Percentiles rank a stretch among this genome's conserved stretches.
Evolutionary conservation across 2,797 vertebrate species (phyloP).

Genomic region (Serranus cabrilla): DNA sequence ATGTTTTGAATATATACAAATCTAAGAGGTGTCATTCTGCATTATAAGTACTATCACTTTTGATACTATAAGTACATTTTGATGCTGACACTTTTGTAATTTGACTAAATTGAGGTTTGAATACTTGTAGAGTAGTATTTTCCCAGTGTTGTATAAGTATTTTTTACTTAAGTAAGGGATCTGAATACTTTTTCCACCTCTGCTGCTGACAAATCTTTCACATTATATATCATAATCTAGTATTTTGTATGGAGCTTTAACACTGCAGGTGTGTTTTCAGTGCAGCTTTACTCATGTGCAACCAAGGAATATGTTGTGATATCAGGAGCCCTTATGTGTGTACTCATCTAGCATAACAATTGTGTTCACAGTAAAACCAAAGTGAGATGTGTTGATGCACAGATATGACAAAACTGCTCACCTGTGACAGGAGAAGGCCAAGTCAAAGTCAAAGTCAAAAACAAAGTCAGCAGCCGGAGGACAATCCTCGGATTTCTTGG

Average conservation of each 20-base stretch:
- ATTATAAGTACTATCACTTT: too few species aligned
- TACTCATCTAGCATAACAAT: not conserved
- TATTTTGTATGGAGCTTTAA: not conserved
- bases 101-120: too few species aligned
- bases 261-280: not conserved
- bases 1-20: too few species aligned
- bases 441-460: accelerated
- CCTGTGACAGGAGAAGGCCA: not conserved
- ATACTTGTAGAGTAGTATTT: too few species aligned
- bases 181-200: too few species aligned
- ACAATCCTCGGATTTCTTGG: not conserved
- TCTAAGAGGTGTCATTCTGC: too few species aligned
- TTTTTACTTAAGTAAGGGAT: too few species aligned
- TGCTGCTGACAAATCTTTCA: not conserved
- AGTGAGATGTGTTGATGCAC: not conserved
- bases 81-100: too few species aligned
- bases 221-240: not conserved
- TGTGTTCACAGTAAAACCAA: not conserved
- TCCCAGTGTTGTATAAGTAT: too few species aligned
- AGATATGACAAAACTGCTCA: slow-evolving; percentile 22
- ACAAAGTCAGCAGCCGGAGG: not conserved
- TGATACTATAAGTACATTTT: too few species aligned
- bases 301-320: not conserved
- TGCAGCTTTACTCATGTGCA: not conserved
- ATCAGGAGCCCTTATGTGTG: not conserved